Evolutionary conservation across 2,113 vertebrate genomes (phyloP).

Genomic region (Gambusia holbrooki): DNA sequence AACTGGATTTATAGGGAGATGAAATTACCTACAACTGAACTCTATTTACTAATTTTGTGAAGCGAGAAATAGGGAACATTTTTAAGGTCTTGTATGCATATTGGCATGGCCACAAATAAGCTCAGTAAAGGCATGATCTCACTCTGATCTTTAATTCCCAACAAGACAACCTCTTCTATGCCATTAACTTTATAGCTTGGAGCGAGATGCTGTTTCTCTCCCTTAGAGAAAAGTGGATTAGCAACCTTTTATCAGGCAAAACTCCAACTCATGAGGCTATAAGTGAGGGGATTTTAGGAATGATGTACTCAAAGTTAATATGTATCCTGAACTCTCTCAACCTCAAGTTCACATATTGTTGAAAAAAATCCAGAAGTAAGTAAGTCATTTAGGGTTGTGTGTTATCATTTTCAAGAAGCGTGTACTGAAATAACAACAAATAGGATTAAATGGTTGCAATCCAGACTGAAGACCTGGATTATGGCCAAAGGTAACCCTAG

Average conservation of each 20-base stretch:
- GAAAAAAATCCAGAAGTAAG: conserved; percentile 35
- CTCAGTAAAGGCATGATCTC: conserved; percentile 44
- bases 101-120: neutral
- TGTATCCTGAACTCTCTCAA: conserved; percentile 21
- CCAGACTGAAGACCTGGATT: conserved; percentile 31
- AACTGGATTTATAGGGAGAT: neutral
- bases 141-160: conserved; percentile 59
- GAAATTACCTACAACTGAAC: no score
- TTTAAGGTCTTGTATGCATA: neutral
- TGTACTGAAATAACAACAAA: conserved; percentile 74
- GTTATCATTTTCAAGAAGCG: conserved; percentile 55
- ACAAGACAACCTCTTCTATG: conserved; percentile 40
- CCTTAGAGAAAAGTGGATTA: conserved; percentile 35
- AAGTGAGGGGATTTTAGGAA: conserved; percentile 11
- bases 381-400: conserved; percentile 38
- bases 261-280: conserved; percentile 35
- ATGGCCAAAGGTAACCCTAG: conserved; percentile 50
- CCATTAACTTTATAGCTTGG: conserved; percentile 43
- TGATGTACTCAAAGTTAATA: conserved; percentile 40
- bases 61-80: no score
- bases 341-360: conserved; percentile 37
- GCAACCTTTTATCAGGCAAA: conserved; percentile 31
- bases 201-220: conserved; percentile 22
- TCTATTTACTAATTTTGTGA: no score
- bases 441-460: conserved; percentile 54